phyloP scores from a whole-genome alignment of 2,113 vertebrate genomes.

The Puntigrus tetrazona region DNA sequence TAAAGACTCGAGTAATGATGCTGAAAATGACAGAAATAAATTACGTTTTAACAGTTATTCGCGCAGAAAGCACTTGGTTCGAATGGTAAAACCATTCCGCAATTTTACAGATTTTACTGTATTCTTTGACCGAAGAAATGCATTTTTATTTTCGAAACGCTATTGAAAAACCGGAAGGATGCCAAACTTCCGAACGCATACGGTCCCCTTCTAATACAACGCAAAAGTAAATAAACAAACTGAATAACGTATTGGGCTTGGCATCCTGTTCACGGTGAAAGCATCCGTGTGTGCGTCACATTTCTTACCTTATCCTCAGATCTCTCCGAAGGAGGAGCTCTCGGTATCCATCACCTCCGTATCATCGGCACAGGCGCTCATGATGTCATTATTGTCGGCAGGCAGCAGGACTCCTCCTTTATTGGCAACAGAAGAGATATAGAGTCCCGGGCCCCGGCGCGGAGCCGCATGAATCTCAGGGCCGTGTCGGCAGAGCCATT shows the following conservation, averaged over 20 bases:
- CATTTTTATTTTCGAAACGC: no score
- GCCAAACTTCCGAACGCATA: background rate
- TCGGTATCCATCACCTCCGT: conserved; percentile 35
- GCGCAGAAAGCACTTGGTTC: background rate
- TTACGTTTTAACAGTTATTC: background rate
- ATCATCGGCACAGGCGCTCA: background rate
- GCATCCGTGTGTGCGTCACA: background rate
- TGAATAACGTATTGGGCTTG: background rate
- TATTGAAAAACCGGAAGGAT: background rate
- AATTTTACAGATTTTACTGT: background rate
- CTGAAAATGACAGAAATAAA: background rate
- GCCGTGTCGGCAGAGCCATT: conserved; percentile 11
- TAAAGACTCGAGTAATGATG: background rate
- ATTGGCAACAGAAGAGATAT: conserved; percentile 24
- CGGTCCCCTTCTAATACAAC: background rate
- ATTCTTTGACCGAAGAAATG: background rate
- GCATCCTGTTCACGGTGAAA: background rate
- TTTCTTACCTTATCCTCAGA: background rate
- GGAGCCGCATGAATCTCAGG: conserved; percentile 12
- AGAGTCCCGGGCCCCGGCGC: background rate
- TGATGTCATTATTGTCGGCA: conserved; percentile 44
- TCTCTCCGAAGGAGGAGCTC: background rate
- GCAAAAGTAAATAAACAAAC: background rate
- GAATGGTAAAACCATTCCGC: background rate
- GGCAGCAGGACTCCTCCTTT: conserved; percentile 35